Percentiles rank a stretch among this genome's conserved stretches.
Evolutionary conservation across 2,888 invertebrate species (phyloP).

Genomic region (Escarpia spicata): DNA sequence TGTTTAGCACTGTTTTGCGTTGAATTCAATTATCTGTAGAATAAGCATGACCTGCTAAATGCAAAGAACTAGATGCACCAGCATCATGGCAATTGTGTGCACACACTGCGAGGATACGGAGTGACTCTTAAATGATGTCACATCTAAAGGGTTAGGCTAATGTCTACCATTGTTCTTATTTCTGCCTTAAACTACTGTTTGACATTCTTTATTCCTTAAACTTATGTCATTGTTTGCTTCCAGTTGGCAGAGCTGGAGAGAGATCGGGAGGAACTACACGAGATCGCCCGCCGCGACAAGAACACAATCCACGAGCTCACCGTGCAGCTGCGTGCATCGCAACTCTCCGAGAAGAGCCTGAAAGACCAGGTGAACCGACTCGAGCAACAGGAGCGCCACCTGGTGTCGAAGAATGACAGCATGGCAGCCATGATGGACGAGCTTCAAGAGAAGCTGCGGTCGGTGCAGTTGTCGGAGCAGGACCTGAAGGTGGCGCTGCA

Average conservation of each 20-base stretch:
- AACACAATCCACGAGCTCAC: constrained; percentile 59
- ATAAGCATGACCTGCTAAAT: no score
- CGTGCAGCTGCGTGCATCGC: constrained; percentile 54
- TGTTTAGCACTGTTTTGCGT: no score
- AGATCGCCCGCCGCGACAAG: constrained; percentile 59
- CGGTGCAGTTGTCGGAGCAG: constrained; percentile 23
- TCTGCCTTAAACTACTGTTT: no score
- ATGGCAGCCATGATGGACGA: constrained; percentile 26
- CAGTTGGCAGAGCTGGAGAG: constrained; percentile 58
- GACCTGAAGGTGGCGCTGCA: not conserved
- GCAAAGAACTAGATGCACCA: no score
- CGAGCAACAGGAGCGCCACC: not conserved
- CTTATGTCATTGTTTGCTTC: not conserved
- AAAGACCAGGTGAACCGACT: constrained; percentile 50
- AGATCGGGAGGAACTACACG: constrained; percentile 59
- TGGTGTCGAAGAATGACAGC: not conserved
- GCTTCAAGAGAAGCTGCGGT: constrained; percentile 31
- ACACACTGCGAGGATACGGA: no score
- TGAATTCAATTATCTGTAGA: no score
- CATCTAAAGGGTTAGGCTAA: no score
- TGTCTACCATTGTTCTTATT: no score
- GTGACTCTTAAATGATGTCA: no score
- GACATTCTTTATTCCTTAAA: no score
- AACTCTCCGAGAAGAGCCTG: constrained; percentile 54
- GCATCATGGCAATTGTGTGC: no score